Evolutionary conservation across 2,797 vertebrate species (phyloP).

Genomic region (Fistularia commersonii): DNA sequence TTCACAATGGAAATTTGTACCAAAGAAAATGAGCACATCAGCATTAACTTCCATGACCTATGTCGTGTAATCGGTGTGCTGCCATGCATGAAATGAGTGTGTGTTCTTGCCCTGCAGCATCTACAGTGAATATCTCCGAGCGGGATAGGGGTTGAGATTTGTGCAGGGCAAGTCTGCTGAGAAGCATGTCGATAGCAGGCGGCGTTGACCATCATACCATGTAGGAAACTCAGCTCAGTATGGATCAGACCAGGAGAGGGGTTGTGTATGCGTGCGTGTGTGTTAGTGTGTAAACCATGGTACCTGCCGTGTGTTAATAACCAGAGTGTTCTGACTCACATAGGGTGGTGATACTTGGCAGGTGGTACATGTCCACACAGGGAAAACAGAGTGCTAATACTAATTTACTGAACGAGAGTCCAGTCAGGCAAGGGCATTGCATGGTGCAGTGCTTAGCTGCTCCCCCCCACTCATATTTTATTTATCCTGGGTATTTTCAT

Average conservation of each 20-base stretch:
- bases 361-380: constrained; percentile 58
- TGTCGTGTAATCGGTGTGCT: constrained; percentile 32
- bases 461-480: constrained; percentile 19
- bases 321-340: constrained; percentile 44
- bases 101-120: constrained; percentile 15
- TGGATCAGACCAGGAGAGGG: constrained; percentile 2
- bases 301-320: constrained; percentile 55
- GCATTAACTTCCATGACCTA: too few relatives aligned
- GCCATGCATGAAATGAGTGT: constrained; percentile 42
- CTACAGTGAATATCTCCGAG: constrained; percentile 31
- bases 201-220: constrained; percentile 28
- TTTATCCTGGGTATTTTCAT: not conserved
- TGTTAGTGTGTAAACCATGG: constrained; percentile 15
- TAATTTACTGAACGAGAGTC: constrained; percentile 43
- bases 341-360: constrained; percentile 45
- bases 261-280: constrained; percentile 13
- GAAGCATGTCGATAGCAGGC: constrained; percentile 34
- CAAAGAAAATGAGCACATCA: too few relatives aligned
- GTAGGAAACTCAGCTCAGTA: constrained; percentile 51
- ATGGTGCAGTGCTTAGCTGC: constrained; percentile 3
- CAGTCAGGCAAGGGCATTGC: constrained; percentile 26
- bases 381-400: constrained; percentile 46
- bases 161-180: not conserved
- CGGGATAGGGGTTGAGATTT: constrained; percentile 37
- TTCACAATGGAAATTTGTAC: too few relatives aligned